Base-by-base conservation (phyloP, 2,888 invertebrate species). In the Clanis bilineata region DNA sequence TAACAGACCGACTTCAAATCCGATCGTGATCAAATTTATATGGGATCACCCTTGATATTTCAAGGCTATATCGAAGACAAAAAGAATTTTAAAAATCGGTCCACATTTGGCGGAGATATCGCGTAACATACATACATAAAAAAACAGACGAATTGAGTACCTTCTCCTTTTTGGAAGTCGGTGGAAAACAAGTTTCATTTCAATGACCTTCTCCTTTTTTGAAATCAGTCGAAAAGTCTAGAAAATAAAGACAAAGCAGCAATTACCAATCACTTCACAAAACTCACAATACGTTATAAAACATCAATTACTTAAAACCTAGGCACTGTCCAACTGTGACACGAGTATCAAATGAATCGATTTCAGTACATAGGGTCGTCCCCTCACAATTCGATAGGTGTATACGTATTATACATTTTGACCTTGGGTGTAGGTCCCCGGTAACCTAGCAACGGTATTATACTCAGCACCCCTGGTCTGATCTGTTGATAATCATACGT, bases 381-480 rank as follows among this genome's bases (percentile, higher is more conserved):
- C 81, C 87, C 86, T 87, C 84, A 75, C 72, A 79, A 82, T 77
- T 79, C 70, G 71, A 75, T 79, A 76, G 6, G 70, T 65, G 83
- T 74, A 73, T 81, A 78, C 74, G 74, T 86, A 85, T 86, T 85
- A 80, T 80, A 79, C 78, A 36, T 77, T 82, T 76, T 91, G 91
- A 91, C 91, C 91, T 90, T 91, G 91, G 88, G 83, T 82, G 77
- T 77, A 75, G 77, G 84, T 77, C 80, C 83, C 83, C 80, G 80
- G 89, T 90, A 87, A 83, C 91, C 86, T 88, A 88, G 90, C 90
- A 90, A 91, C 90, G 85, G 74, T 73, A 76, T 79, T 77, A 76
- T 79, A 77, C 83, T 77, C 82, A 82, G 86, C 79, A 82, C 90
- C 91, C 91, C 90, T 84, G 82, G 80, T 78, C 83, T 85, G 86